phyloP scores from a whole-genome alignment of 2,888 invertebrate genomes.

The Disparrhopalites patrizii region DNA sequence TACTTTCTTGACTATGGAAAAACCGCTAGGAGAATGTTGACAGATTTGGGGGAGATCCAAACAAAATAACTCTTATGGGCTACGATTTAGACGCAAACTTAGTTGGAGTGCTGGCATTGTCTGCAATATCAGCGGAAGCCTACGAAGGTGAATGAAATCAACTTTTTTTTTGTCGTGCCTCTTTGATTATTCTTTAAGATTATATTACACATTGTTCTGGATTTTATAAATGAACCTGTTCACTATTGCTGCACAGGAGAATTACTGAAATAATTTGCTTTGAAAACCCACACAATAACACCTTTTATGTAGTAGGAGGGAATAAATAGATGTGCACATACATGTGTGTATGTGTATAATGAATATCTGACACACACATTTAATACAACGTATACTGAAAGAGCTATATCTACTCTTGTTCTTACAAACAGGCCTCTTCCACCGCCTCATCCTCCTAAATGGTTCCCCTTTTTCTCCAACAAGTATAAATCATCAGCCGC shows the following conservation, averaged over 20 bases:
- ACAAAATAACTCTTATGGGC: conserved; percentile 42
- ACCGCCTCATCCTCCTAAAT: conserved; percentile 45
- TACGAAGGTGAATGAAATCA: conserved; percentile 38
- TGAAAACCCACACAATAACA: no score
- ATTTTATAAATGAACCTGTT: neutral
- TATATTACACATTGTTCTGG: conserved; percentile 14
- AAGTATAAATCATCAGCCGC: conserved; percentile 42
- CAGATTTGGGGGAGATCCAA: conserved; percentile 45
- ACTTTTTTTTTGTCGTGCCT: no score
- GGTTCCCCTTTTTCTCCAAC: conserved; percentile 47
- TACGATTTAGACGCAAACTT: conserved; percentile 45
- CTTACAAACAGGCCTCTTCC: conserved; percentile 39
- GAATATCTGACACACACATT: no score
- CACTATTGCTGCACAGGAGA: no score
- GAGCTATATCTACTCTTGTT: no score
- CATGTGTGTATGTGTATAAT: no score
- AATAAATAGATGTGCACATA: no score
- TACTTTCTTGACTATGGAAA: neutral
- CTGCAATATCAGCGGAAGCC: conserved; percentile 44
- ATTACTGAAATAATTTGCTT: no score
- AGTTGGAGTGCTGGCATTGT: conserved; percentile 43
- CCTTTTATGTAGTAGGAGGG: no score
- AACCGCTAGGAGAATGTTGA: conserved; percentile 42
- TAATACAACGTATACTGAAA: no score
- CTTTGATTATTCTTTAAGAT: conserved; percentile 1